Conservation (phyloP, 2,113 vertebrate species). For the Xenopus borealis region DNA sequence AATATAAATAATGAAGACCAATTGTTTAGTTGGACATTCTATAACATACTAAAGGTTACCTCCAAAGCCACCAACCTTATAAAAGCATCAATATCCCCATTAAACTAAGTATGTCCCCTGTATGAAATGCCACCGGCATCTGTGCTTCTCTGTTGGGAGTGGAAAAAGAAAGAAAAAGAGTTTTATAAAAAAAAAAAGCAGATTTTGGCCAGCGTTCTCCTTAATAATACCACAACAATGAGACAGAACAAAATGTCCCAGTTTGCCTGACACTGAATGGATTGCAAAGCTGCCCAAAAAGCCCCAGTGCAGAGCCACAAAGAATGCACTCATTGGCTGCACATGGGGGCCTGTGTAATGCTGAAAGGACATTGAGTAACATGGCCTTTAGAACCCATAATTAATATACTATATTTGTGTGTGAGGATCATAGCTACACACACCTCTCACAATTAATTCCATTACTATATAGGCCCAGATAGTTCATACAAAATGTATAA, state of each 20-base stretch:
- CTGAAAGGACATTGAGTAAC: no score
- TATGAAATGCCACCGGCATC: not conserved
- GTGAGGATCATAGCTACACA: no score
- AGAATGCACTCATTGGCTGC: not conserved
- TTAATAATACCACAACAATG: slow-evolving; percentile 32
- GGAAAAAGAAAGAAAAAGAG: not conserved
- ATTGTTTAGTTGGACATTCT: no score
- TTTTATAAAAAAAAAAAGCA: not conserved
- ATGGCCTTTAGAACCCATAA: no score
- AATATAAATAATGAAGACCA: no score
- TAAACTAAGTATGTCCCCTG: not conserved
- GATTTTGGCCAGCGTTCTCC: not conserved
- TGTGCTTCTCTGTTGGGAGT: not conserved
- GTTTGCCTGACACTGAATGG: slow-evolving; percentile 20
- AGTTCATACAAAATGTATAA: no score
- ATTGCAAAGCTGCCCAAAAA: slow-evolving; percentile 18
- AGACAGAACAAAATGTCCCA: slow-evolving; percentile 34
- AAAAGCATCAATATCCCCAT: no score
- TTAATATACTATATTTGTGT: no score
- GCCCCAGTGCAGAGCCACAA: not conserved
- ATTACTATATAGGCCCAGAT: no score
- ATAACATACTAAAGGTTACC: no score
- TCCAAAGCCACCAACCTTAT: no score
- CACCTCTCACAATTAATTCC: no score
- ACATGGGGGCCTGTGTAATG: not conserved